phyloP scores from a whole-genome alignment of 2,797 vertebrate genomes.

The Silurus lanzhouensis region DNA sequence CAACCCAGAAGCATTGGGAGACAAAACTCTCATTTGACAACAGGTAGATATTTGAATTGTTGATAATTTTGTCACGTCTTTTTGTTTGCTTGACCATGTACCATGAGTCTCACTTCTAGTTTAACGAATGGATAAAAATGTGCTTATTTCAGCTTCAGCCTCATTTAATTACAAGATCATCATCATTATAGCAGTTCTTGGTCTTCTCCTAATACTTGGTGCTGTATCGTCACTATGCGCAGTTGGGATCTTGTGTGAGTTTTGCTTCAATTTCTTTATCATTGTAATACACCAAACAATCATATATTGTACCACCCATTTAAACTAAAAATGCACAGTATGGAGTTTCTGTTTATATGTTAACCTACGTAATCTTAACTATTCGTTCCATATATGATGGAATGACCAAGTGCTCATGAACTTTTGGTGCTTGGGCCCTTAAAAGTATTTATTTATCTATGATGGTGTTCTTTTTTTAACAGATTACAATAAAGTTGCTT shows the following conservation, averaged over 20 bases:
- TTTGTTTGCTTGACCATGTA: neutral
- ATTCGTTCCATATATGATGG: no score
- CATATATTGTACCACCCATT: neutral
- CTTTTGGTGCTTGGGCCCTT: neutral
- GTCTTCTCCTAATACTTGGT: neutral
- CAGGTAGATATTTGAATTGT: neutral
- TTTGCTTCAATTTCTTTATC: neutral
- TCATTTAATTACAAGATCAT: neutral
- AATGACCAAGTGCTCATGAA: neutral
- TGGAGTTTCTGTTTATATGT: no score
- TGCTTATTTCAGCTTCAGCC: neutral
- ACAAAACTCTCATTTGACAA: neutral
- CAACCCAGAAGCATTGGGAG: neutral
- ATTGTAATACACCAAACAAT: neutral
- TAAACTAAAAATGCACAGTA: neutral
- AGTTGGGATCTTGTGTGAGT: conserved; percentile 7
- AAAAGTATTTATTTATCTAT: neutral
- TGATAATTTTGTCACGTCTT: neutral
- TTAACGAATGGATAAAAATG: neutral
- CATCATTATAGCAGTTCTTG: neutral
- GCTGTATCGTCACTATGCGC: neutral
- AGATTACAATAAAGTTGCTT: conserved; percentile 14
- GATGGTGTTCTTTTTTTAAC: neutral
- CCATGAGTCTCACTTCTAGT: neutral
- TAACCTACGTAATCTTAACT: no score